phyloP scores from a whole-genome alignment of 2,888 invertebrate genomes.

The Agelastica alni region DNA sequence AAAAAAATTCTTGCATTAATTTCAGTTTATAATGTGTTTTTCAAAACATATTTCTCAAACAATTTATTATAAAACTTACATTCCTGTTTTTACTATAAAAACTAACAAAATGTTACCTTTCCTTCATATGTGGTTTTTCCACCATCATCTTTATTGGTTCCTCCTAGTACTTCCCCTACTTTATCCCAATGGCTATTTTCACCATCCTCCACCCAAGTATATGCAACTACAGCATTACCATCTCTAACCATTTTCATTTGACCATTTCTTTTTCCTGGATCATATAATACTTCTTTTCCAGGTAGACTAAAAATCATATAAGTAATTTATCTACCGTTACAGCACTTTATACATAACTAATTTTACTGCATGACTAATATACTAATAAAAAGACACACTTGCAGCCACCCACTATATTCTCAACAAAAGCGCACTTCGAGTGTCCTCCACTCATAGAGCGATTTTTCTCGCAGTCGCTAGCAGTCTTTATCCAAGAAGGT shows the following conservation, averaged over 20 bases:
- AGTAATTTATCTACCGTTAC: too few species aligned
- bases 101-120: slow-evolving; percentile 59
- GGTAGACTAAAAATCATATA: slow-evolving; percentile 66
- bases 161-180: slow-evolving; percentile 88
- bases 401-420: too few species aligned
- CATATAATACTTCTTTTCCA: slow-evolving; percentile 74
- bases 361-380: too few species aligned
- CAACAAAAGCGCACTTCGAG: too few species aligned
- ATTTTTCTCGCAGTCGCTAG: too few species aligned
- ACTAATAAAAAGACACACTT: too few species aligned
- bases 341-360: too few species aligned
- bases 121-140: slow-evolving; percentile 85
- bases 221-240: slow-evolving; percentile 75
- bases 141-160: slow-evolving; percentile 63
- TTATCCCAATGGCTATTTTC: slow-evolving; percentile 70
- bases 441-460: too few species aligned
- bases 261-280: slow-evolving; percentile 80
- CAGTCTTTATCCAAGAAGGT: too few species aligned
- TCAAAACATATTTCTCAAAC: too few species aligned
- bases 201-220: slow-evolving; percentile 74
- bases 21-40: too few species aligned
- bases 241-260: slow-evolving; percentile 84
- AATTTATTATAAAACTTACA: too few species aligned
- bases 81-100: background rate
- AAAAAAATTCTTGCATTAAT: slow-evolving; percentile 28